Base-by-base conservation (phyloP, 2,888 invertebrate species). In the Scaptomyza tumidula region DNA sequence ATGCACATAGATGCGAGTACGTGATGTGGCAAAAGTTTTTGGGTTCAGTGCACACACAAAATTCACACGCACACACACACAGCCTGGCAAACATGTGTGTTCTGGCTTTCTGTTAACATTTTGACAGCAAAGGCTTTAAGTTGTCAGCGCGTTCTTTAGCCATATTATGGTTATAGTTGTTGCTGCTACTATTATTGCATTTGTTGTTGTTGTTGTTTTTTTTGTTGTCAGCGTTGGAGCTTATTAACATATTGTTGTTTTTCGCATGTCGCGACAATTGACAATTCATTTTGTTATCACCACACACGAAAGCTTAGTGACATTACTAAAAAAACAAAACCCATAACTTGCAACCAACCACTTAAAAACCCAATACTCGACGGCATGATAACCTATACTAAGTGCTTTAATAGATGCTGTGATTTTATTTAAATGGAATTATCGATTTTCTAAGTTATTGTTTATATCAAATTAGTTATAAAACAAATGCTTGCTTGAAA, bases 41-140 rank as follows among this genome's bases (percentile, higher is more conserved):
- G 73, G 80, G 80, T 71, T 86, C 80, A 74, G 70, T 72, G 63
- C 72, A 59, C 63, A 71, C 49, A 50, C 65, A 24, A 24, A 24
- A 24, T 24, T 2, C 24, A 24, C 72, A 59, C 63, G 66, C 49
- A 50, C 65, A 70, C 39, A 56, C 35, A 37, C 37, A 24, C 19
- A n/a, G 13, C 6, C 16, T 48, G 9, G 37, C 14, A 58, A 24
- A 46, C 35, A 46, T 49, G 65, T 61, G 31, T 66, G 71, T 48
- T 56, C 46, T 59, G 61, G 60, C 57, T 61, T 55, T 57, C 58
- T 64, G 75, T 65, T 61, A 81, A 74, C 82, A 71, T 84, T 84
- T 81, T 84, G 84, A 84, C 84, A 83, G 86, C 66, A 60, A 70
- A 69, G 84, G 86, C 84, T 83, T 84, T 79, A 83, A 84, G 86